phyloP scores from a whole-genome alignment of 2,888 invertebrate species.

The Pyrrhia umbra region DNA sequence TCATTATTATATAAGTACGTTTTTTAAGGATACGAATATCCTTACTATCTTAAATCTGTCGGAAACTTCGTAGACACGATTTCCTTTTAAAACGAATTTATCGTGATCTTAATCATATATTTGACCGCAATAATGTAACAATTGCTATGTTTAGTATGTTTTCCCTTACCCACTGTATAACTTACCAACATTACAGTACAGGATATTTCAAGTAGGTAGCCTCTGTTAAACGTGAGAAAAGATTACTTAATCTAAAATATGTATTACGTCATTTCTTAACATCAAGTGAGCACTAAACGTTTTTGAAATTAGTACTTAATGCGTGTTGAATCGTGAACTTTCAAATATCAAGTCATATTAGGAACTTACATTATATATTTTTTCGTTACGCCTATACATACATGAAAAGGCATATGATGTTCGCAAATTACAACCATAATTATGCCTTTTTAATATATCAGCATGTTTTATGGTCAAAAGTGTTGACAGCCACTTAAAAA shows the following conservation, averaged over 20 bases:
- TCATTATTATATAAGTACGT: too few species aligned
- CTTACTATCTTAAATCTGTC: neutral
- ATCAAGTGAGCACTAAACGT: neutral
- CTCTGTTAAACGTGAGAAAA: too few species aligned
- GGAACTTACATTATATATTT: neutral
- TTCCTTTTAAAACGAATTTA: slow-evolving; percentile 21
- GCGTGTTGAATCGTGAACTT: neutral
- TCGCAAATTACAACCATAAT: slow-evolving; percentile 7
- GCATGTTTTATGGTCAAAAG: slow-evolving; percentile 6
- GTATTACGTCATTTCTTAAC: neutral
- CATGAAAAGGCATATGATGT: neutral
- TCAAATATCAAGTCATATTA: neutral
- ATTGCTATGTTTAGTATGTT: neutral
- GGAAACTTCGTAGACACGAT: slow-evolving; percentile 40
- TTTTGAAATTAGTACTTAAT: neutral
- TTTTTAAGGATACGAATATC: neutral
- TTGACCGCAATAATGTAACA: slow-evolving; percentile 1
- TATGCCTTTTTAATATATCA: slow-evolving; percentile 7
- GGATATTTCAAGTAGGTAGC: neutral
- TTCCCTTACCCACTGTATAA: neutral
- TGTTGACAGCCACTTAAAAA: slow-evolving; percentile 25
- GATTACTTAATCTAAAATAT: neutral
- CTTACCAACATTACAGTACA: neutral
- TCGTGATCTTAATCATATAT: slow-evolving; percentile 20
- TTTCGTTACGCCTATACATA: slow-evolving; percentile 1